Evolutionary conservation across 2,113 vertebrate species (phyloP).

Genomic region (Proteles cristata): DNA sequence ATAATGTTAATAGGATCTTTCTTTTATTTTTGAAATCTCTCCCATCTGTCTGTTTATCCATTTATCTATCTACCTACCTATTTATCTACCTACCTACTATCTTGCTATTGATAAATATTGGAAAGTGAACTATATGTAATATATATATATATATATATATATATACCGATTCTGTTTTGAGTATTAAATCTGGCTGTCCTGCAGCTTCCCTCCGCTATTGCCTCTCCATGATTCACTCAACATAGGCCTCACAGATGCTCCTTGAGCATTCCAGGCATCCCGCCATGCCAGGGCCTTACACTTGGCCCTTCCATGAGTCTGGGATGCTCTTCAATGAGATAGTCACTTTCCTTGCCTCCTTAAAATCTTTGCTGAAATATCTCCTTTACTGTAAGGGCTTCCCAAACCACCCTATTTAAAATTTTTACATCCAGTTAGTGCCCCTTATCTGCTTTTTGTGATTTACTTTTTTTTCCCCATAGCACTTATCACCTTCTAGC

Average conservation of each 20-base stretch:
- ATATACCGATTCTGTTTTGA: background rate
- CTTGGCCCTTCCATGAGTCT: background rate
- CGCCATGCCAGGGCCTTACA: background rate
- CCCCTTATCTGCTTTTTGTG: background rate
- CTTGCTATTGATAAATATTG: background rate
- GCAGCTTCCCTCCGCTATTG: background rate
- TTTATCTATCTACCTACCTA: background rate
- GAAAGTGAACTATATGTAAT: background rate
- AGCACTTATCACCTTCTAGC: background rate
- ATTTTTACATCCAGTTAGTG: background rate
- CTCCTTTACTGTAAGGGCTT: background rate
- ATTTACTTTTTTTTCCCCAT: background rate
- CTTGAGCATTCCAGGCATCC: background rate
- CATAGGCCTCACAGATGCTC: background rate
- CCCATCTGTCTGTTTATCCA: background rate
- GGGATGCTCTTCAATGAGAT: background rate
- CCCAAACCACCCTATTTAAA: background rate
- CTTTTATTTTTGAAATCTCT: background rate
- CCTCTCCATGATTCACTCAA: background rate
- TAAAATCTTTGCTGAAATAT: background rate
- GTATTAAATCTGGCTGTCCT: background rate
- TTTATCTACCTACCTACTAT: background rate
- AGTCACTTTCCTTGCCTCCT: background rate
- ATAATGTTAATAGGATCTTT: background rate
- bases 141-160: no score